These are phyloP conservation scores for Butorides virescens DNA, from an alignment of 2,113 vertebrate genomes.

Conservation along the genomic window DNA sequence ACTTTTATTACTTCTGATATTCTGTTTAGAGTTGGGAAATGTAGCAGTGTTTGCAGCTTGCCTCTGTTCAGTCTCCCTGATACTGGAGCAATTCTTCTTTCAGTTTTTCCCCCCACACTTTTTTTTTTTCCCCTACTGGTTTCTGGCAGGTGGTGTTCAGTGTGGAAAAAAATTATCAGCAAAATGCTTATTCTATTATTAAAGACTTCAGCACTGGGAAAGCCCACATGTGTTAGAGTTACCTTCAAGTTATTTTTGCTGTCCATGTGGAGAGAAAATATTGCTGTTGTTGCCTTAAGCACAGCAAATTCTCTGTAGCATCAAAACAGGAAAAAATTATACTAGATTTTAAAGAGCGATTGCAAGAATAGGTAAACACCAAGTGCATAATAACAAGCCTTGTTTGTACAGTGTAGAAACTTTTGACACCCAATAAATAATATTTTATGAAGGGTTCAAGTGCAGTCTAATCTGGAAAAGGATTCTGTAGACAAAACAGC, in stretches of 20 bases:
- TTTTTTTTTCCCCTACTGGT: not conserved
- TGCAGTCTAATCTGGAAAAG: not conserved
- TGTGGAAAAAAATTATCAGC: not conserved
- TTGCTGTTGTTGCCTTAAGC: not conserved
- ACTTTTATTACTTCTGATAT: slow-evolving; percentile 56
- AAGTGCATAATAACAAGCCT: not conserved
- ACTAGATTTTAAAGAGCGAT: not conserved
- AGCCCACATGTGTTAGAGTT: not conserved
- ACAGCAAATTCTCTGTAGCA: not conserved
- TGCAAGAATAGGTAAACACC: not conserved
- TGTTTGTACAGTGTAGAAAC: not conserved
- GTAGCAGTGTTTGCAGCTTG: not conserved
- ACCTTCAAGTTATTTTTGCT: not conserved
- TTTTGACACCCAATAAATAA: not conserved
- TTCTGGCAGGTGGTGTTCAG: not conserved
- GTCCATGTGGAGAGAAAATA: not conserved
- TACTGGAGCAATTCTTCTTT: not conserved
- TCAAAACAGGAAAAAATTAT: not conserved
- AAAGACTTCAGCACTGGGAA: not conserved
- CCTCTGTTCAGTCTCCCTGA: not conserved
- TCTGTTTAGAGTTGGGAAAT: slow-evolving; percentile 50
- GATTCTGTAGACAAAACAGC: not conserved
- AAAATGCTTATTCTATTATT: not conserved
- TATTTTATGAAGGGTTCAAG: not conserved
- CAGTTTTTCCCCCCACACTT: not conserved